Conservation (phyloP, 2,113 vertebrate genomes). For the Morone saxatilis region DNA sequence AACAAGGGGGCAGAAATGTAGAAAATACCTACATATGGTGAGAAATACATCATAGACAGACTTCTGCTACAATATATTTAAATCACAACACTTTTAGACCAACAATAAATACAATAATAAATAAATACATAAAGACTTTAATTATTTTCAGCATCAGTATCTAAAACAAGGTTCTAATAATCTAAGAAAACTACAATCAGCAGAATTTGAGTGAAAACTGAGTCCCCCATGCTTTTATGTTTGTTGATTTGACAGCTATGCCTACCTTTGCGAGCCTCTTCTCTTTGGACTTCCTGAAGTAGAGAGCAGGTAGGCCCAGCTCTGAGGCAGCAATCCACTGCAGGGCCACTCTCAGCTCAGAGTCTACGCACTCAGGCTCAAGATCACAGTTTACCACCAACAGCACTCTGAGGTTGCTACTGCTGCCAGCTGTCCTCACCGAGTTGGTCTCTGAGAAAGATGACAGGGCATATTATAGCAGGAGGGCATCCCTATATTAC, state of each 20-base stretch:
- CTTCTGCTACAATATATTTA: neutral
- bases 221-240: neutral
- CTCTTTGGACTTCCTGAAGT: constrained; percentile 94
- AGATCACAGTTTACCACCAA: constrained; percentile 95
- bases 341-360: constrained; percentile 90
- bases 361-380: constrained; percentile 87
- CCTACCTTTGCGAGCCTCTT: constrained; percentile 90
- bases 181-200: neutral
- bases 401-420: constrained; percentile 85
- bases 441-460: constrained; percentile 84
- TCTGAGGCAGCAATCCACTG: constrained; percentile 98
- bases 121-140: neutral
- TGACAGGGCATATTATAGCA: neutral
- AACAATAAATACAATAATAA: neutral
- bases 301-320: constrained; percentile 91
- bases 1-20: too few species aligned
- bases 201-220: neutral
- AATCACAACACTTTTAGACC: neutral
- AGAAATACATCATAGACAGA: too few species aligned
- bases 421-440: constrained; percentile 77
- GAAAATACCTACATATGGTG: too few species aligned
- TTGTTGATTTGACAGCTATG: neutral
- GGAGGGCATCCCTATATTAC: neutral
- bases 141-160: too few species aligned
- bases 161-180: neutral